phyloP scores from a whole-genome alignment of 2,113 vertebrate species.

The Silurus glanis region DNA sequence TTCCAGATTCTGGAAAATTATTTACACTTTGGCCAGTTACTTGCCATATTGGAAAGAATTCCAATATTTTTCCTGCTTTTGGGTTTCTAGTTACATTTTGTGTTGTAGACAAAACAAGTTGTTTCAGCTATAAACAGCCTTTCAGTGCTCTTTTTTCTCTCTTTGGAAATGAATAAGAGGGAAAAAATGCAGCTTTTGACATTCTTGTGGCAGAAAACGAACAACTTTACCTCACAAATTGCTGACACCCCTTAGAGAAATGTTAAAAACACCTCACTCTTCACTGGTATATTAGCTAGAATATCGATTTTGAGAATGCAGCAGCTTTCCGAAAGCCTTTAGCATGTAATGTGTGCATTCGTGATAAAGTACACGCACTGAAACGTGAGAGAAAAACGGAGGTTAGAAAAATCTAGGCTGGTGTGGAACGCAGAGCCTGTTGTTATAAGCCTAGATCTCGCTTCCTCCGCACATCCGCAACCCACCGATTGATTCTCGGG shows the following conservation, averaged over 20 bases:
- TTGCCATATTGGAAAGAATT: background rate
- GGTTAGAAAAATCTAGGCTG: background rate
- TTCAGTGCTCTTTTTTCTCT: too few relatives aligned
- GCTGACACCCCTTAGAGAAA: background rate
- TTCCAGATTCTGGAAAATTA: slow-evolving; percentile 3
- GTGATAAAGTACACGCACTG: background rate
- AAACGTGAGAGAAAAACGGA: background rate
- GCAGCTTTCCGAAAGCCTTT: background rate
- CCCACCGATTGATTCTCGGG: slow-evolving; percentile 19
- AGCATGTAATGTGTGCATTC: background rate
- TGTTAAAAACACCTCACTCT: background rate
- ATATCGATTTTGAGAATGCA: background rate
- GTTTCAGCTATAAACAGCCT: too few relatives aligned
- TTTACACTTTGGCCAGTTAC: background rate
- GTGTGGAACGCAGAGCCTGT: background rate
- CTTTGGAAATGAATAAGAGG: too few relatives aligned
- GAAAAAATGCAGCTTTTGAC: too few relatives aligned
- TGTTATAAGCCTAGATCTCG: background rate
- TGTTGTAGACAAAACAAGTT: too few relatives aligned
- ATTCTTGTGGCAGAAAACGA: background rate
- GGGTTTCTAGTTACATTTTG: background rate
- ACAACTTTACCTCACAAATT: background rate
- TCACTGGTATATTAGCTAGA: background rate
- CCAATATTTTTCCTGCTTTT: background rate
- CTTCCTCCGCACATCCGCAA: background rate